phyloP scores from a whole-genome alignment of 1,140 invertebrate species.

The Parasteatoda tepidariorum region DNA sequence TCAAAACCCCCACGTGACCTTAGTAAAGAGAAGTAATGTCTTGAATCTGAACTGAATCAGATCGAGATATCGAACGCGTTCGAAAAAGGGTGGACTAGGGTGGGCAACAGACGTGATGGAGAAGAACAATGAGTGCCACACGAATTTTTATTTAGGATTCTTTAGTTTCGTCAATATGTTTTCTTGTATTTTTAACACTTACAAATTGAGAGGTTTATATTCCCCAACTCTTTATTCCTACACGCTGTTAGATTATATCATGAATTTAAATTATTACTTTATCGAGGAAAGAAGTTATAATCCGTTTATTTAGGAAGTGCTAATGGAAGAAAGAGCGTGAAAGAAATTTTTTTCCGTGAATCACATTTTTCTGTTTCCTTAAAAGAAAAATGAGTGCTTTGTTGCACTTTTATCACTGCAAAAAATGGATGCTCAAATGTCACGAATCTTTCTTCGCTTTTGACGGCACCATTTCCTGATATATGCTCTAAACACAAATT shows the following conservation, averaged over 20 bases:
- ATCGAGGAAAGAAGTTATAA: no score
- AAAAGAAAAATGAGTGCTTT: no score
- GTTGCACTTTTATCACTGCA: no score
- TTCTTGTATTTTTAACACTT: neutral
- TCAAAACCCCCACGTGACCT: conserved; percentile 37
- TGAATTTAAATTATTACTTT: neutral
- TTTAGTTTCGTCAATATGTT: conserved; percentile 23
- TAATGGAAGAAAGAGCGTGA: no score
- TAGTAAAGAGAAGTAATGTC: neutral
- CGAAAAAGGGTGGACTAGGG: conserved; percentile 12
- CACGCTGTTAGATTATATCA: neutral
- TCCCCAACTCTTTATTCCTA: neutral
- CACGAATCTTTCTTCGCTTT: no score
- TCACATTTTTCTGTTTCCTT: no score
- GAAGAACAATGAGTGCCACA: neutral
- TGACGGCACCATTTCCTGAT: no score
- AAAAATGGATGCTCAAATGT: no score
- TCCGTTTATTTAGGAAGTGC: no score
- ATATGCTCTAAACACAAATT: no score
- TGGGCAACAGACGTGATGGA: neutral
- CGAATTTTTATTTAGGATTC: conserved; percentile 29
- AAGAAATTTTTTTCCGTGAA: no score
- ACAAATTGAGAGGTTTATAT: conserved; percentile 27
- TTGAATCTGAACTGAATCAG: conserved; percentile 52
- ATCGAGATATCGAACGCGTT: conserved; percentile 52